A percentile compares a stretch with the other conserved stretches of the same genome.
phyloP scores from a whole-genome alignment of 2,888 invertebrate genomes.

The Xestobium rufovillosum region DNA sequence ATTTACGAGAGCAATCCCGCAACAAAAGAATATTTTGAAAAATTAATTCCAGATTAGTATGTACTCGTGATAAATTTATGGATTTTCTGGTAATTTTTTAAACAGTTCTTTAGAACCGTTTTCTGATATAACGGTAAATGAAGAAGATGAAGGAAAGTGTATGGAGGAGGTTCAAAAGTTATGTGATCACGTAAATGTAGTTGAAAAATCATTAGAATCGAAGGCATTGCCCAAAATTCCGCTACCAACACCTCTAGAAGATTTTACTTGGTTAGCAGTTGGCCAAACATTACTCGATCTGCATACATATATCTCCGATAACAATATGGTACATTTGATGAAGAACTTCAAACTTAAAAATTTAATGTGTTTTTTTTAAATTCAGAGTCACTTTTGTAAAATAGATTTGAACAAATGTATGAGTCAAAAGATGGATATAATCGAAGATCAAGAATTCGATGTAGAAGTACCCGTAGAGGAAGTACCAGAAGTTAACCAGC shows the following conservation, averaged over 20 bases:
- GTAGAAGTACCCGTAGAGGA: slow-evolving; percentile 43
- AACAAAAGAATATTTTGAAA: slow-evolving; percentile 58
- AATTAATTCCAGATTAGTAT: slow-evolving; percentile 54
- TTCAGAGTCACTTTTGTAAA: slow-evolving; percentile 41
- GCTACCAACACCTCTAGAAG: slow-evolving; percentile 52
- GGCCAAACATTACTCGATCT: slow-evolving; percentile 58
- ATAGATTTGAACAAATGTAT: slow-evolving; percentile 40
- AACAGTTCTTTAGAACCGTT: slow-evolving; percentile 43
- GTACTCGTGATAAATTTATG: slow-evolving; percentile 19
- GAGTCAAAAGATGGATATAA: slow-evolving; percentile 26
- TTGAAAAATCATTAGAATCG: slow-evolving; percentile 47
- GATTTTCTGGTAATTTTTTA: slow-evolving; percentile 8
- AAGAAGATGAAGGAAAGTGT: slow-evolving; percentile 47
- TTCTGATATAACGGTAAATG: slow-evolving; percentile 45
- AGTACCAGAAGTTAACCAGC: slow-evolving; percentile 20
- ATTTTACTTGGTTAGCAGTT: slow-evolving; percentile 57
- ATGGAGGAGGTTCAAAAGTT: slow-evolving; percentile 53
- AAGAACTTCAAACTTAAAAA: no score
- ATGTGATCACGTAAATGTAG: slow-evolving; percentile 48
- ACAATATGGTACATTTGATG: slow-evolving; percentile 45
- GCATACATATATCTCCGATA: slow-evolving; percentile 57
- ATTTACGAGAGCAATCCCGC: slow-evolving; percentile 65
- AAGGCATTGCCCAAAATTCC: slow-evolving; percentile 50
- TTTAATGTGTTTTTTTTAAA: no score
- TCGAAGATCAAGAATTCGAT: slow-evolving; percentile 22